These are phyloP conservation scores for Bombus waltoni DNA, from an alignment of 1,140 invertebrate genomes.

Conservation along the genomic window DNA sequence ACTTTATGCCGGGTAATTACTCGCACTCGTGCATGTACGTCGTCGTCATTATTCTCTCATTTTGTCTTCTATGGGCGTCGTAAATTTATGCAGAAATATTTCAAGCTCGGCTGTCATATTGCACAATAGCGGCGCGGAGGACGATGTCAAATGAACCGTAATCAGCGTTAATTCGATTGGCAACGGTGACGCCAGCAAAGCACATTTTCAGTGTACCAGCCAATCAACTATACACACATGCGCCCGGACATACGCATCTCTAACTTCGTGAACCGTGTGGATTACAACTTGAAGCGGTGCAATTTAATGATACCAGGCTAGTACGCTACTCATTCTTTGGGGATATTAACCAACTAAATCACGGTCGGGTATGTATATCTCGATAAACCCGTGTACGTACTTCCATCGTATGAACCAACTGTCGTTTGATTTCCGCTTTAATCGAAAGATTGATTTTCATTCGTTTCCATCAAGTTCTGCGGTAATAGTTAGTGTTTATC, in stretches of 20 bases:
- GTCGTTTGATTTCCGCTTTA: background rate
- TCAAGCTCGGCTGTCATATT: conserved; percentile 12
- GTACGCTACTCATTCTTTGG: conserved; percentile 38
- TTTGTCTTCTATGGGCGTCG: conserved; percentile 32
- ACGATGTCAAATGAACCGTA: conserved; percentile 54
- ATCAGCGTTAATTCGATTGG: conserved; percentile 57
- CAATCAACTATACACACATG: conserved; percentile 45
- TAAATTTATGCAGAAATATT: conserved; percentile 39
- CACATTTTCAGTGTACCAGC: conserved; percentile 41
- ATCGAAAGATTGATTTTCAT: background rate
- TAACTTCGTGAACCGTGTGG: conserved; percentile 18
- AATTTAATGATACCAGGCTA: conserved; percentile 36
- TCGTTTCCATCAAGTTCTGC: background rate
- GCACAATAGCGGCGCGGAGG: conserved; percentile 26
- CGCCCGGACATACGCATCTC: conserved; percentile 4
- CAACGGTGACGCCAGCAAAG: conserved; percentile 29
- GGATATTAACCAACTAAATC: background rate
- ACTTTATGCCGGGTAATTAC: conserved; percentile 22
- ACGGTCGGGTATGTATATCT: background rate
- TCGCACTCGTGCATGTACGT: background rate
- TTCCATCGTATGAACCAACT: background rate
- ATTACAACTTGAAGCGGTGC: conserved; percentile 42
- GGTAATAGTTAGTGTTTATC: conserved; percentile 54
- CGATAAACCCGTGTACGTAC: background rate
- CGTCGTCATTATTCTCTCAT: conserved; percentile 4